Percentiles rank a stretch among this genome's conserved stretches.
These are phyloP conservation scores for Diuraphis noxia DNA, from an alignment of 1,140 invertebrate species.

Conservation along the genomic window DNA sequence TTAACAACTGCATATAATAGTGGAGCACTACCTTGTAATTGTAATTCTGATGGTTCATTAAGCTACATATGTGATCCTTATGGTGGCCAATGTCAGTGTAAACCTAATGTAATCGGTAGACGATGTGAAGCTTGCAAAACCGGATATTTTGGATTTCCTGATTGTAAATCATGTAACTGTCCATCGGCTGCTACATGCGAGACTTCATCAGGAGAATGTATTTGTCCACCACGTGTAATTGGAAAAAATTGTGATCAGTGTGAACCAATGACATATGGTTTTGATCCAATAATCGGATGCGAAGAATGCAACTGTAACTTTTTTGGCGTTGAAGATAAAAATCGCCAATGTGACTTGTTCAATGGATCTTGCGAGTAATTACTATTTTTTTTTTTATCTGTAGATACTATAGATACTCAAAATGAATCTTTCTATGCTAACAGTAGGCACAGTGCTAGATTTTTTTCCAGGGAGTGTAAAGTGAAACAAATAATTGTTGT, in stretches of 20 bases:
- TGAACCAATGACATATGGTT: conserved; percentile 87
- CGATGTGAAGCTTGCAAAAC: conserved; percentile 87
- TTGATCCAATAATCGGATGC: conserved; percentile 92
- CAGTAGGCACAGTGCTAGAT: not conserved
- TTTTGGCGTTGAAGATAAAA: conserved; percentile 74
- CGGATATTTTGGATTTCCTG: conserved; percentile 93
- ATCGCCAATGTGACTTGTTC: conserved; percentile 84
- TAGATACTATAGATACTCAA: not conserved
- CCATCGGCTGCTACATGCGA: conserved; percentile 82
- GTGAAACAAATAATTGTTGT: too few species aligned
- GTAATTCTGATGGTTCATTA: conserved; percentile 84
- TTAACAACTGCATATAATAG: conserved; percentile 93
- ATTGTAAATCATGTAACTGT: conserved; percentile 87
- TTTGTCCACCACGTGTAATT: conserved; percentile 79
- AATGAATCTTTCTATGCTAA: not conserved
- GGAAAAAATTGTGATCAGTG: conserved; percentile 88
- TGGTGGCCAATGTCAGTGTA: conserved; percentile 95
- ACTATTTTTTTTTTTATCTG: not conserved
- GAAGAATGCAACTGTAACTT: conserved; percentile 90
- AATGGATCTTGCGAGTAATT: conserved; percentile 81
- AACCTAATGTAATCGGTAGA: conserved; percentile 89
- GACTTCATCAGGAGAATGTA: conserved; percentile 73
- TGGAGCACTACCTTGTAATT: conserved; percentile 85
- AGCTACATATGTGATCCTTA: conserved; percentile 88
- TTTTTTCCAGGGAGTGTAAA: too few species aligned